Evolutionary conservation across 2,888 invertebrate species (phyloP).

Genomic region (Pandemis heparana): DNA sequence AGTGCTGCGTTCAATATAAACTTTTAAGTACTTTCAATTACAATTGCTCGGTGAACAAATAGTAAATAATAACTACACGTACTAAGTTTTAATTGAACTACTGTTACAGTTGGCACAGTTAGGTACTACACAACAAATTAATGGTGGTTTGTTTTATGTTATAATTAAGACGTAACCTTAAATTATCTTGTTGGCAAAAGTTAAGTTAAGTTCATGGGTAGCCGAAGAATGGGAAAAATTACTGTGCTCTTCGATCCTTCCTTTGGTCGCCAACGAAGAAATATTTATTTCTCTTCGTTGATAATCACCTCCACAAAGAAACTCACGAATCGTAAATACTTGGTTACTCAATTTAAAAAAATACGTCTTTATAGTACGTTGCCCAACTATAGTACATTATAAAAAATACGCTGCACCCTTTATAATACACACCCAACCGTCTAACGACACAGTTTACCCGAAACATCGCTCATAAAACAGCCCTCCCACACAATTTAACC

Average conservation of each 20-base stretch:
- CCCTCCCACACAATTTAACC: constrained; percentile 40
- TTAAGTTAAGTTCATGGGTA: neutral
- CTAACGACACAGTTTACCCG: neutral
- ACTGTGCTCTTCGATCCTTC: too few species aligned
- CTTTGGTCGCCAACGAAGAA: neutral
- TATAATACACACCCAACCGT: neutral
- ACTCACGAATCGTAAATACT: neutral
- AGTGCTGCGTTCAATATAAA: constrained; percentile 48
- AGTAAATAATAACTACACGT: neutral
- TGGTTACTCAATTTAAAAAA: too few species aligned
- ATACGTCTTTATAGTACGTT: too few species aligned
- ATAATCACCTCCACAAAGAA: neutral
- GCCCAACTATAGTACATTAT: neutral
- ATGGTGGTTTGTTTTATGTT: neutral
- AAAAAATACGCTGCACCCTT: neutral
- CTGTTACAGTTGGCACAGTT: neutral
- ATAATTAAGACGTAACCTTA: neutral
- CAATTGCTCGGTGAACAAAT: constrained; percentile 14
- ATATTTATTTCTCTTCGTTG: neutral
- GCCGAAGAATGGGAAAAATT: too few species aligned
- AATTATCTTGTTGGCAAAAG: neutral
- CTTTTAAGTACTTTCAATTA: constrained; percentile 31
- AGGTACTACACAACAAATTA: neutral
- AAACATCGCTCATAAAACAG: constrained; percentile 27
- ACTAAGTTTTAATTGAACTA: neutral